Percentiles rank a stretch among this genome's conserved stretches.
These are phyloP conservation scores for Paraplagusia blochii DNA, from an alignment of 2,113 vertebrate genomes.

Conservation along the genomic window DNA sequence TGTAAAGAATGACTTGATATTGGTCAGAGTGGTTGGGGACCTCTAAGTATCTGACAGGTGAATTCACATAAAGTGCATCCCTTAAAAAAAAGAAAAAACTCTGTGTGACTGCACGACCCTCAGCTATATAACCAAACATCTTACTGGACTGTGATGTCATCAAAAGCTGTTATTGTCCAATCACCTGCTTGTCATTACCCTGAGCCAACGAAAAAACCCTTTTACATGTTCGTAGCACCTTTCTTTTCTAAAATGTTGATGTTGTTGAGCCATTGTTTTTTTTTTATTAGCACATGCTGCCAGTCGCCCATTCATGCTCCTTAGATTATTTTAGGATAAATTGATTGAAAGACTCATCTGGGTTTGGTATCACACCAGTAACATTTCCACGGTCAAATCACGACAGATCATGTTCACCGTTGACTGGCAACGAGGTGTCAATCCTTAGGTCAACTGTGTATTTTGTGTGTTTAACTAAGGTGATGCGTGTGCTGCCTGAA, in stretches of 20 bases:
- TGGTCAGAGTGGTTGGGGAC: too few relatives aligned
- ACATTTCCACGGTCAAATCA: too few relatives aligned
- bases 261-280: constrained; percentile 23
- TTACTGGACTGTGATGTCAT: constrained; percentile 17
- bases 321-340: too few relatives aligned
- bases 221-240: constrained; percentile 1
- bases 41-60: background rate
- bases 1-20: too few relatives aligned
- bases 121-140: constrained; percentile 18
- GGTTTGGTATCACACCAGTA: too few relatives aligned
- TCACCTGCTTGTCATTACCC: constrained; percentile 26
- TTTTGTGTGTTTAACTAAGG: too few relatives aligned
- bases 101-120: constrained; percentile 6
- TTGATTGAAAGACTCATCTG: too few relatives aligned
- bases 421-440: background rate
- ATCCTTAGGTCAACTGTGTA: background rate
- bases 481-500: background rate
- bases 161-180: constrained; percentile 12
- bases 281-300: constrained; percentile 22
- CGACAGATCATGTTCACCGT: background rate
- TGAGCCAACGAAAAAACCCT: constrained; percentile 28
- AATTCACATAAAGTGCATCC: too few relatives aligned
- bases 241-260: constrained; percentile 40
- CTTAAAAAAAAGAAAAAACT: too few relatives aligned
- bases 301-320: background rate